Conservation (phyloP, 2,797 vertebrate genomes). For the Hirundo rustica region DNA sequence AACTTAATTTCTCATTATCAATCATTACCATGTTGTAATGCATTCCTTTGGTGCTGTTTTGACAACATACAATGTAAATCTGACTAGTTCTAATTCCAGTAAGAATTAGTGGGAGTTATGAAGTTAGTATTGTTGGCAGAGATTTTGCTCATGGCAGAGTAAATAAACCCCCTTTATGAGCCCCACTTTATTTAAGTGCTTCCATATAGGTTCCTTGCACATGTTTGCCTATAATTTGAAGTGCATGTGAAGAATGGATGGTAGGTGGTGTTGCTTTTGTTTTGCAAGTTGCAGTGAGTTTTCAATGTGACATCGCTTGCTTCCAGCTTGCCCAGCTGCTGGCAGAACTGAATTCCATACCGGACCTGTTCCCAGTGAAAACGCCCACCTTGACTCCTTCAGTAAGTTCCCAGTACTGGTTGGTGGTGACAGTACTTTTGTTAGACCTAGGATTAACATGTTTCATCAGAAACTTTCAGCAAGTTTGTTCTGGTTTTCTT, state of each 20-base stretch:
- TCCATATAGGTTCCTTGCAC: neutral
- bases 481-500: neutral
- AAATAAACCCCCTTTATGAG: neutral
- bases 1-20: neutral
- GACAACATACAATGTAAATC: neutral
- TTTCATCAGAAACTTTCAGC: neutral
- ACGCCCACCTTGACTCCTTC: constrained; percentile 63
- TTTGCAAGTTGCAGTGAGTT: neutral
- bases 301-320: neutral
- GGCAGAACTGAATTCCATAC: constrained; percentile 88
- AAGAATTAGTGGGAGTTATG: neutral
- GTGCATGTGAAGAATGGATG: neutral
- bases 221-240: neutral
- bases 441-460: neutral
- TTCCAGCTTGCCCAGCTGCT: constrained; percentile 91
- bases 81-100: neutral
- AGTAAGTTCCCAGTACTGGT: constrained; percentile 73
- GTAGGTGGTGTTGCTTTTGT: neutral
- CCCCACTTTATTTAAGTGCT: neutral
- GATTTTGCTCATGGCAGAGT: neutral
- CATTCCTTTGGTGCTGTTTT: neutral
- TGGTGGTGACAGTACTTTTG: neutral
- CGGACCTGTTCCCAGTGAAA: constrained; percentile 82
- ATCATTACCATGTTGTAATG: neutral
- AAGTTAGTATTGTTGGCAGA: neutral